Percentiles rank a stretch among this genome's conserved stretches.
Conservation (phyloP, 2,888 invertebrate species). For the Agapostemon virescens region DNA sequence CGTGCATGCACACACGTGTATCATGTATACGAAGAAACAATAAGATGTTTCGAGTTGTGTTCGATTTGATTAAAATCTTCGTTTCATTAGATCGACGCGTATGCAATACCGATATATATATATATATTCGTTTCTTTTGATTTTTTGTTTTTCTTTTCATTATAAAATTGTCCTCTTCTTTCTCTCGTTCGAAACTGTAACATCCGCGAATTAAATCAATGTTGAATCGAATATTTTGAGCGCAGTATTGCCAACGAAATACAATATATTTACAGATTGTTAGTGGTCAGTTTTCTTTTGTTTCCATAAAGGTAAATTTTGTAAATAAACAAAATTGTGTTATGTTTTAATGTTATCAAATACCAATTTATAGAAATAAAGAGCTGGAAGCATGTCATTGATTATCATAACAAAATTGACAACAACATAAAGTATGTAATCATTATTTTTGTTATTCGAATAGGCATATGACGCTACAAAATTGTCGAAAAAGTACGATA, state of each 20-base stretch:
- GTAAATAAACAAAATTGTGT: neutral
- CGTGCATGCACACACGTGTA: constrained; percentile 40
- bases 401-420: neutral
- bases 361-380: neutral
- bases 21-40: constrained; percentile 28
- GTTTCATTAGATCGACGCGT: constrained; percentile 22
- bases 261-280: neutral
- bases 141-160: neutral
- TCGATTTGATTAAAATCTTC: constrained; percentile 42
- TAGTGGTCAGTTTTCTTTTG: neutral
- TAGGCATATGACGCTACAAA: neutral
- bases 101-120: constrained; percentile 11
- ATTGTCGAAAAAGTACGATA: neutral
- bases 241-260: neutral
- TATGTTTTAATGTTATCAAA: neutral
- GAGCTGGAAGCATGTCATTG: neutral
- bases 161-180: neutral
- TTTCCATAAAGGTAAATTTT: neutral
- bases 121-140: neutral
- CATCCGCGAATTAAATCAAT: neutral
- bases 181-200: neutral
- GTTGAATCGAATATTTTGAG: neutral
- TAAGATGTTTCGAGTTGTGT: constrained; percentile 27
- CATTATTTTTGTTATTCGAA: neutral
- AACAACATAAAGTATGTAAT: neutral